Percentiles rank a stretch among this genome's conserved stretches.
These are phyloP conservation scores for Calameuta idolon DNA, from an alignment of 2,888 invertebrate genomes.

Conservation along the genomic window DNA sequence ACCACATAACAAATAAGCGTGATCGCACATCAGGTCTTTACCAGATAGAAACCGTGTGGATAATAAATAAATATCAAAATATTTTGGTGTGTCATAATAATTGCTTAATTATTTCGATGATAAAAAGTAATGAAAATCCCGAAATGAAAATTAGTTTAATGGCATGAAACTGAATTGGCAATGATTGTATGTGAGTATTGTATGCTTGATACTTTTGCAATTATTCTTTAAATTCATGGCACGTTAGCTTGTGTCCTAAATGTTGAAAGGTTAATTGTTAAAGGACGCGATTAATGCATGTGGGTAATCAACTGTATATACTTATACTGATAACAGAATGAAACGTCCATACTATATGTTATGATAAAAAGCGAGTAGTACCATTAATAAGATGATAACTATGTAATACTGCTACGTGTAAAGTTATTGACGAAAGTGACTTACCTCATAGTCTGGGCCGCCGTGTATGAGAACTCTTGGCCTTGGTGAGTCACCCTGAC, in stretches of 20 bases:
- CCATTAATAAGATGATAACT: neutral
- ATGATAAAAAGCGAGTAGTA: neutral
- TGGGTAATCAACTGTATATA: no score
- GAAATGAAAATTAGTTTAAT: neutral
- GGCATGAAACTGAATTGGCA: neutral
- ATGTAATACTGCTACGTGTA: neutral
- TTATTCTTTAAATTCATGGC: neutral
- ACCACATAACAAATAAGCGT: constrained; percentile 18
- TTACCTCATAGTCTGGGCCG: constrained; percentile 95
- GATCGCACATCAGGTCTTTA: constrained; percentile 15
- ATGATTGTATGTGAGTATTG: neutral
- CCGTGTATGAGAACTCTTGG: constrained; percentile 73
- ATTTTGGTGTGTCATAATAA: neutral
- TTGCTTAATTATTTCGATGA: neutral
- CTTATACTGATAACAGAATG: no score
- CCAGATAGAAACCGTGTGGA: neutral
- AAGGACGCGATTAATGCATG: neutral
- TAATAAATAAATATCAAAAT: no score
- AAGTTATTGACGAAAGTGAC: constrained; percentile 45
- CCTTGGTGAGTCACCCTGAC: constrained; percentile 54
- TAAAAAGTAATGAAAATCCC: neutral
- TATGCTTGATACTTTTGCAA: neutral
- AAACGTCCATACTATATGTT: neutral
- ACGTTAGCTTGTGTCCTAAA: neutral
- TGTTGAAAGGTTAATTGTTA: neutral